Conservation (phyloP, 2,797 vertebrate species). For the Macroramphosus scolopax region DNA sequence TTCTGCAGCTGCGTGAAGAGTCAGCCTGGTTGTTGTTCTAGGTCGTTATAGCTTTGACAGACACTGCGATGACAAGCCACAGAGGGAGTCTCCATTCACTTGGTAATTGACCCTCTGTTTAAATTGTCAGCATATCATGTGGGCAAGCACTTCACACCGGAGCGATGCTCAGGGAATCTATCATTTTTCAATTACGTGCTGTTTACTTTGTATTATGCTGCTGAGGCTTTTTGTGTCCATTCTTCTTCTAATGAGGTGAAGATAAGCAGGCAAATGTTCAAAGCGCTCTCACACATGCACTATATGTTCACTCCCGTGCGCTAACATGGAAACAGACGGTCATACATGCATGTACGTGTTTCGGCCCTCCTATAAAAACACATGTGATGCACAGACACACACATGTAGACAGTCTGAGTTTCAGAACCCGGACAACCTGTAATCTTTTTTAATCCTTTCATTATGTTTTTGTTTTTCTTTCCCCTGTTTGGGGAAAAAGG, state of each 20-base stretch:
- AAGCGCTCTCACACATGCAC: neutral
- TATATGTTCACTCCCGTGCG: neutral
- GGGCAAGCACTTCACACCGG: neutral
- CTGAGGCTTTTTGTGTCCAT: conserved; percentile 17
- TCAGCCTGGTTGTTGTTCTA: conserved; percentile 53
- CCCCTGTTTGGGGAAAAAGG: conserved; percentile 67
- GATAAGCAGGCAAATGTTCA: conserved; percentile 15
- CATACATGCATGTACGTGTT: neutral
- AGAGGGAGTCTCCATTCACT: conserved; percentile 38
- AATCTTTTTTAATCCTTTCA: conserved; percentile 73
- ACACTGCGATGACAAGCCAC: conserved; percentile 55
- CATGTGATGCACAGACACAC: conserved; percentile 7
- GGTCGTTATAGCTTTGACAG: conserved; percentile 43
- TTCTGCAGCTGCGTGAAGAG: conserved; percentile 28
- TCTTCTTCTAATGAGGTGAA: conserved; percentile 23
- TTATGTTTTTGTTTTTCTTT: conserved; percentile 76
- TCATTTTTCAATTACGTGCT: conserved; percentile 19
- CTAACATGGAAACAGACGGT: conserved; percentile 16
- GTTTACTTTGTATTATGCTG: conserved; percentile 22
- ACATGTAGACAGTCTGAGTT: conserved; percentile 44
- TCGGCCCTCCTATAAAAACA: conserved; percentile 18
- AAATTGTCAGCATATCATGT: neutral
- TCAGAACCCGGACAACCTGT: conserved; percentile 64
- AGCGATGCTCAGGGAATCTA: neutral
- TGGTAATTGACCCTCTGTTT: conserved; percentile 4